Evolutionary conservation across 2,797 vertebrate genomes (phyloP).

Genomic region (Ceyx erithaca): DNA sequence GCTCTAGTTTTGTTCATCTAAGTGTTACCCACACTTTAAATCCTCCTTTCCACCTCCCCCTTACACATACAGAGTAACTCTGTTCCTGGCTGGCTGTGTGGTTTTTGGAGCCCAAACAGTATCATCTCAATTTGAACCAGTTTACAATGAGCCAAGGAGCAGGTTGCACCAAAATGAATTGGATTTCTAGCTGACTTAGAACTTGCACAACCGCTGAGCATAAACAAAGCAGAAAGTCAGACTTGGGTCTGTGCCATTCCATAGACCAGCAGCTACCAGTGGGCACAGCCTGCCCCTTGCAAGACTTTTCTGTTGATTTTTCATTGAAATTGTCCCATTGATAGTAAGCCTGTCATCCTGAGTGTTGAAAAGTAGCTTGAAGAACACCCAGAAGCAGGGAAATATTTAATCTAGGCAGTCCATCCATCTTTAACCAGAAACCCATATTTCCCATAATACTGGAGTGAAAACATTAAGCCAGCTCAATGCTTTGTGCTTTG

Average conservation of each 20-base stretch:
- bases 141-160: not conserved
- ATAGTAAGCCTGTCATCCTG: not conserved
- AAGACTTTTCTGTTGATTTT: not conserved
- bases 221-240: not conserved
- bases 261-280: not conserved
- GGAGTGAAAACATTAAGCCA: slow-evolving; percentile 1
- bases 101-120: not conserved
- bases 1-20: not conserved
- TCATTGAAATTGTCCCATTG: not conserved
- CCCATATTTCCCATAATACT: slow-evolving; percentile 13
- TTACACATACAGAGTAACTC: fast-evolving
- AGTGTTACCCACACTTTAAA: not conserved
- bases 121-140: not conserved
- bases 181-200: not conserved
- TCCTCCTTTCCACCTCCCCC: not conserved
- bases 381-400: not conserved
- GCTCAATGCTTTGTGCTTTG: slow-evolving; percentile 14
- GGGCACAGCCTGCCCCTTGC: not conserved
- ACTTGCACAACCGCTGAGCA: not conserved
- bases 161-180: not conserved
- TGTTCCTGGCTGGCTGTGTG: not conserved
- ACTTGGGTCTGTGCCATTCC: not conserved
- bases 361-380: not conserved
- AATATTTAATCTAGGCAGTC: not conserved
- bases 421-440: slow-evolving; percentile 35